A percentile compares a stretch with the other conserved stretches of the same genome.
phyloP scores from a whole-genome alignment of 2,888 invertebrate species.

The Euzophera pinguis region DNA sequence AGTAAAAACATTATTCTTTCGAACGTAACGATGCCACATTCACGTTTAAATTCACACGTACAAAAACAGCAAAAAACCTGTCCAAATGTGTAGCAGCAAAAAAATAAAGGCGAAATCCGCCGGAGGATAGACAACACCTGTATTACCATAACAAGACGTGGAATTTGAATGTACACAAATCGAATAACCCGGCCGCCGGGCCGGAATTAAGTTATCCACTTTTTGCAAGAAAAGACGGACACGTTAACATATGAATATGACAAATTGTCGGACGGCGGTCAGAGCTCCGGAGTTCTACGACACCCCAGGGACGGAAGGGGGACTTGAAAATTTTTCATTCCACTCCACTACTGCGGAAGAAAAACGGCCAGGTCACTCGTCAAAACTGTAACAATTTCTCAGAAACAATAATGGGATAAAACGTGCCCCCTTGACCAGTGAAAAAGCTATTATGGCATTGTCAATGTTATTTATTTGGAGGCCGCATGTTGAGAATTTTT shows the following conservation, averaged over 20 bases:
- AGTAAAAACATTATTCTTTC: not conserved
- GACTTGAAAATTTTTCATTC: slow-evolving; percentile 80
- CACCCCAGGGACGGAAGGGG: slow-evolving; percentile 67
- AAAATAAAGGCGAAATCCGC: slow-evolving; percentile 37
- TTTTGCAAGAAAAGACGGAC: slow-evolving; percentile 78
- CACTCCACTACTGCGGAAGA: slow-evolving; percentile 63
- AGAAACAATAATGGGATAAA: slow-evolving; percentile 77
- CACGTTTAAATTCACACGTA: not conserved
- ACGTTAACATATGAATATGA: slow-evolving; percentile 81
- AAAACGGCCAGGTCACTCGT: slow-evolving; percentile 77
- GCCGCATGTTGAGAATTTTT: slow-evolving; percentile 72
- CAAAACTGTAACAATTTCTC: slow-evolving; percentile 80
- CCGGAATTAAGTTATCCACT: slow-evolving; percentile 77
- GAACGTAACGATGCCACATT: not conserved
- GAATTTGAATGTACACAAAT: slow-evolving; percentile 78
- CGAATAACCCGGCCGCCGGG: slow-evolving; percentile 64
- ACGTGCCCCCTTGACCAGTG: slow-evolving; percentile 59
- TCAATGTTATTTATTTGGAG: slow-evolving; percentile 78
- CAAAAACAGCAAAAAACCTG: slow-evolving; percentile 13
- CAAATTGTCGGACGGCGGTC: slow-evolving; percentile 76
- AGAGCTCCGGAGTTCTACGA: slow-evolving; percentile 74
- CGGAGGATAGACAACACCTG: slow-evolving; percentile 69
- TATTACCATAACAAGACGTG: slow-evolving; percentile 77
- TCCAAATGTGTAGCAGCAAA: slow-evolving; percentile 28
- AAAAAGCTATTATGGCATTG: slow-evolving; percentile 69